phyloP scores from a whole-genome alignment of 2,113 vertebrate species.

The Vulpes ferrilata region DNA sequence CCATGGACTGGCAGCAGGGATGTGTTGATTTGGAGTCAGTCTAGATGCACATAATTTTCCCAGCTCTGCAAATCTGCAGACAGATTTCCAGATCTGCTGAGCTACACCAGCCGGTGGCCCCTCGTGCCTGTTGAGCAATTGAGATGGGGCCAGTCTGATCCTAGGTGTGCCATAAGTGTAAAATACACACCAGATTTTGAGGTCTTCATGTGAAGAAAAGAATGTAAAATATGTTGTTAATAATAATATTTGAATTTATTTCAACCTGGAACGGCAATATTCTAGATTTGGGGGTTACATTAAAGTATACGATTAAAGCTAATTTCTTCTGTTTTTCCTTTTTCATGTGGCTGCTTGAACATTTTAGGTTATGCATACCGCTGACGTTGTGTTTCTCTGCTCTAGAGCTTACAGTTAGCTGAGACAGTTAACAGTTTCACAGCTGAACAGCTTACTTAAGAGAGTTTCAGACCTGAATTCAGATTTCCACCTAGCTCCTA shows the following conservation, averaged over 20 bases:
- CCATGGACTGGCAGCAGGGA: rapidly evolving
- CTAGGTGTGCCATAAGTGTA: not conserved
- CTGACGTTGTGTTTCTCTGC: not conserved
- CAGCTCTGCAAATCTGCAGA: not conserved
- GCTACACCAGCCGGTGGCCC: too few relatives aligned
- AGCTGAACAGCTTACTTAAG: not conserved
- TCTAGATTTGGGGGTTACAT: not conserved
- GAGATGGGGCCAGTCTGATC: not conserved
- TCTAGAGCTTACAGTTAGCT: not conserved
- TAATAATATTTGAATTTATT: not conserved
- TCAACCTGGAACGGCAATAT: not conserved
- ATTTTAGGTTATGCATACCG: not conserved
- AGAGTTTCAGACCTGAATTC: not conserved
- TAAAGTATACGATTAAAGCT: not conserved
- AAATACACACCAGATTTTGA: not conserved
- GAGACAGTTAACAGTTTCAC: not conserved
- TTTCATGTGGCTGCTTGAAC: not conserved
- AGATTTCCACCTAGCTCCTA: not conserved
- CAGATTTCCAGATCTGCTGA: not conserved
- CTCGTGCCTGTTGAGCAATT: rapidly evolving
- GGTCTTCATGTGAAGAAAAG: not conserved
- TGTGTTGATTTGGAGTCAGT: not conserved
- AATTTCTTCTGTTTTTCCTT: not conserved
- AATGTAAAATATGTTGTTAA: not conserved
- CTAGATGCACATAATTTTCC: not conserved